phyloP scores from a whole-genome alignment of 92 coral and sea anemone genomes.

The Zoanthus sociatus region DNA sequence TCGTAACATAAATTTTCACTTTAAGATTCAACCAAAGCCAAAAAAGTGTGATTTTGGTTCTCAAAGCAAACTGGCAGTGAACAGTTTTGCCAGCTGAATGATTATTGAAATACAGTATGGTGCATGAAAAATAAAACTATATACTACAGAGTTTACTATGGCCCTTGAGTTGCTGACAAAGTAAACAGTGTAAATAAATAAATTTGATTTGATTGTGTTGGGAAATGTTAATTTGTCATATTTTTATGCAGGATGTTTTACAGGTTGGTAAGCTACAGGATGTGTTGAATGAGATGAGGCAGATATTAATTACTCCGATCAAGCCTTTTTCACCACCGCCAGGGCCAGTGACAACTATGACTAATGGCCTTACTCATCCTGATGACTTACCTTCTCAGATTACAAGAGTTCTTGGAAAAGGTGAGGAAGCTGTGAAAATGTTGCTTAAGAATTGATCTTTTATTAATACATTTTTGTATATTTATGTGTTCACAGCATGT shows the following conservation, averaged over 20 bases:
- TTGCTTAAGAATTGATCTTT: not conserved
- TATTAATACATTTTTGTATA: not conserved
- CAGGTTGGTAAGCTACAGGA: constrained; percentile 86
- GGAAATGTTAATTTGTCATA: not conserved
- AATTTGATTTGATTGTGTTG: not conserved
- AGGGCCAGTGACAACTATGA: constrained; percentile 58
- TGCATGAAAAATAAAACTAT: too few relatives aligned
- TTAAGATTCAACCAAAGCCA: too few relatives aligned
- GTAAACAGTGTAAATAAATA: not conserved
- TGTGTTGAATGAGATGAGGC: constrained; percentile 75
- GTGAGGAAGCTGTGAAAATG: constrained; percentile 61
- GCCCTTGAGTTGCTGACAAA: not conserved
- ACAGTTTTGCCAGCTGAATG: too few relatives aligned
- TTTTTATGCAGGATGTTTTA: constrained; percentile 78
- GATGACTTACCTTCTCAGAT: constrained; percentile 92
- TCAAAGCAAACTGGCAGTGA: too few relatives aligned
- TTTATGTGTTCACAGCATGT: constrained; percentile 74
- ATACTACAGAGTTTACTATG: too few relatives aligned
- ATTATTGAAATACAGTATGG: too few relatives aligned
- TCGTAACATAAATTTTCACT: too few relatives aligned
- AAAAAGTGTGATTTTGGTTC: too few relatives aligned
- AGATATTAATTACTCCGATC: constrained; percentile 82
- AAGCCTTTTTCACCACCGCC: constrained; percentile 82
- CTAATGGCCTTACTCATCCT: constrained; percentile 76
- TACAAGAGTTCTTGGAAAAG: constrained; percentile 95